Evolutionary conservation across 2,797 vertebrate genomes (phyloP).

Genomic region (Denticeps clupeoides): DNA sequence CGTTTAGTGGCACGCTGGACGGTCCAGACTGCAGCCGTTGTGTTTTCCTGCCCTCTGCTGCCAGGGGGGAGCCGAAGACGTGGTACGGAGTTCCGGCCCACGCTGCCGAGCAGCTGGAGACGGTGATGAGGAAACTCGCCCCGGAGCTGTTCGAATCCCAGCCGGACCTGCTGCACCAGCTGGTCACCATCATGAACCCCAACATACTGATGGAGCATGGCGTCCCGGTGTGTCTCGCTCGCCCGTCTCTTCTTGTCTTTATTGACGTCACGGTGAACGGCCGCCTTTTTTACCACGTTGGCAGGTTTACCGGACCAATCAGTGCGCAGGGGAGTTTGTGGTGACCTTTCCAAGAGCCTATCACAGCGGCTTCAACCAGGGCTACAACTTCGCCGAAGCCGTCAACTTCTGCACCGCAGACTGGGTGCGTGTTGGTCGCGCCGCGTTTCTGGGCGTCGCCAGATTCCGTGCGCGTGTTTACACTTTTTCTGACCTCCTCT

Average conservation of each 20-base stretch:
- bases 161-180: constrained; percentile 90
- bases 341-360: constrained; percentile 96
- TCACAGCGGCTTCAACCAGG: constrained; percentile 98
- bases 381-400: constrained; percentile 97
- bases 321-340: constrained; percentile 96
- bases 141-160: constrained; percentile 95
- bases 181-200: constrained; percentile 98
- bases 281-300: no score
- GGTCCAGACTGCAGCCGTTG: no score
- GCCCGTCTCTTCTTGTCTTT: neutral
- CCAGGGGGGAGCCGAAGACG: constrained; percentile 94
- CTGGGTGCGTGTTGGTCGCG: constrained; percentile 71
- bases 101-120: constrained; percentile 88
- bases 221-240: constrained; percentile 73
- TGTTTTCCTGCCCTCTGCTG: neutral
- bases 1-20: no score
- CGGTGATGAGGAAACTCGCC: constrained; percentile 92
- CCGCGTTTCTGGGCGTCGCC: neutral
- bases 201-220: constrained; percentile 95
- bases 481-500: neutral
- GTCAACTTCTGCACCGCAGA: constrained; percentile 99
- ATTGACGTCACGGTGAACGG: no score
- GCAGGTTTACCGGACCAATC: constrained; percentile 96
- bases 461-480: neutral
- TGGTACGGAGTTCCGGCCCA: constrained; percentile 97